These are phyloP conservation scores for Chelidonichthys spinosus DNA, from an alignment of 2,797 vertebrate species.

Conservation along the genomic window DNA sequence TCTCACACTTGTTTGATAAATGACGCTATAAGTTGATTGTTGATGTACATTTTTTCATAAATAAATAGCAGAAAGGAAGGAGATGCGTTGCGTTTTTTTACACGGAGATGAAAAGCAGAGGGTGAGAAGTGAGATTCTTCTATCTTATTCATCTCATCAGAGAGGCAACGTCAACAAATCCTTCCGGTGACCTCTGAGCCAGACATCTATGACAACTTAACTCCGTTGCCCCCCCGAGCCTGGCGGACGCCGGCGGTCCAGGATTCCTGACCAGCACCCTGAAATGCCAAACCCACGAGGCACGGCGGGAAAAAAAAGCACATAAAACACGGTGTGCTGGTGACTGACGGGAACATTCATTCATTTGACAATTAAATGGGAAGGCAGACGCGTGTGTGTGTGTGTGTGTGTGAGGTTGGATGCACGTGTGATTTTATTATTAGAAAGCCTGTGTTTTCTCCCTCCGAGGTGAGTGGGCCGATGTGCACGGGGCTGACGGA, in stretches of 20 bases:
- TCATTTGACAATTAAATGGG: conserved; percentile 72
- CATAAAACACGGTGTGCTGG: conserved; percentile 28
- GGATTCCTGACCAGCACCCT: conserved; percentile 53
- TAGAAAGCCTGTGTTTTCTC: conserved; percentile 45
- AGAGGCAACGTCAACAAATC: conserved; percentile 37
- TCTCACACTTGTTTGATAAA: not conserved
- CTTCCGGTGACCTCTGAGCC: conserved; percentile 52
- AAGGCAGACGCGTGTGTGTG: conserved; percentile 36
- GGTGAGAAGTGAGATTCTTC: conserved; percentile 4
- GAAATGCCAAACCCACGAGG: conserved; percentile 65
- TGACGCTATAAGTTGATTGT: not conserved
- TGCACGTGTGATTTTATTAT: conserved; percentile 55
- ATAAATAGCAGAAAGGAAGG: not conserved
- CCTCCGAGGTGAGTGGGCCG: conserved; percentile 50
- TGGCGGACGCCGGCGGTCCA: conserved; percentile 35
- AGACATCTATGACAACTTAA: conserved; percentile 48
- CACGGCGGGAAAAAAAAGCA: conserved; percentile 32
- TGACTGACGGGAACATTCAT: conserved; percentile 72
- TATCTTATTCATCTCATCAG: conserved; percentile 16
- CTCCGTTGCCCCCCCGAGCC: conserved; percentile 32
- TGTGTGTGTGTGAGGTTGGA: conserved; percentile 29
- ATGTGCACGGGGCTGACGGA: conserved; percentile 45
- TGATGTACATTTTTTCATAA: not conserved
- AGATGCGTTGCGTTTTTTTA: not conserved
- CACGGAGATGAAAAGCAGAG: not conserved